Evolutionary conservation across 2,113 vertebrate genomes (phyloP).

Genomic region (Malaclemys terrapin): DNA sequence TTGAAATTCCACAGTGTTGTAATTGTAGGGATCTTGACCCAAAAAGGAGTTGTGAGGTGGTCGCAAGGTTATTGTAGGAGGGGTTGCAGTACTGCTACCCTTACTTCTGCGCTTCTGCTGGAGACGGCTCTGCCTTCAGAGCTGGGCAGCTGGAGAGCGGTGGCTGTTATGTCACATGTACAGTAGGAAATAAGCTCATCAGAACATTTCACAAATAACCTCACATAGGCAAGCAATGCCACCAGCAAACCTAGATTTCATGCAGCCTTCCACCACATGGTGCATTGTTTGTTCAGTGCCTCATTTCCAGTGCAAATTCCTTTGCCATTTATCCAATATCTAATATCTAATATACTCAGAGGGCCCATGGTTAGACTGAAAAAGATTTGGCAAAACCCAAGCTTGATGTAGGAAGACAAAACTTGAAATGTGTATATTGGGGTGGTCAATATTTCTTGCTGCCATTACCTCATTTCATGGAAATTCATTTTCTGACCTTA

Average conservation of each 20-base stretch:
- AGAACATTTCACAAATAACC: background rate
- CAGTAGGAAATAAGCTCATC: background rate
- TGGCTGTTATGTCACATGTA: background rate
- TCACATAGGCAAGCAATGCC: background rate
- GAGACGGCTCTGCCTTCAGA: too few relatives aligned
- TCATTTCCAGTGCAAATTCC: background rate
- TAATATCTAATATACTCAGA: background rate
- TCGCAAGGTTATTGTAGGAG: too few relatives aligned
- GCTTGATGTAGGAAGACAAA: background rate
- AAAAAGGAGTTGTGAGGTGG: too few relatives aligned
- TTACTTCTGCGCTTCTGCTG: too few relatives aligned
- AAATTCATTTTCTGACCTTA: background rate
- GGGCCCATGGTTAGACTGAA: background rate
- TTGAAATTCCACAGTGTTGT: too few relatives aligned
- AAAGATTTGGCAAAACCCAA: background rate
- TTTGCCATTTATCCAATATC: background rate
- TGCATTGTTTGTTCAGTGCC: background rate
- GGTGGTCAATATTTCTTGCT: background rate
- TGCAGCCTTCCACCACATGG: background rate
- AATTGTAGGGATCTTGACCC: too few relatives aligned
- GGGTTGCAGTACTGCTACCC: too few relatives aligned
- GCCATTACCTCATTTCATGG: background rate
- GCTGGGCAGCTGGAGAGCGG: too few relatives aligned
- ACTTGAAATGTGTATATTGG: background rate
- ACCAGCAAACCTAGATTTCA: background rate